Conservation (phyloP, 2,888 invertebrate genomes). For the Stenurella melanura region DNA sequence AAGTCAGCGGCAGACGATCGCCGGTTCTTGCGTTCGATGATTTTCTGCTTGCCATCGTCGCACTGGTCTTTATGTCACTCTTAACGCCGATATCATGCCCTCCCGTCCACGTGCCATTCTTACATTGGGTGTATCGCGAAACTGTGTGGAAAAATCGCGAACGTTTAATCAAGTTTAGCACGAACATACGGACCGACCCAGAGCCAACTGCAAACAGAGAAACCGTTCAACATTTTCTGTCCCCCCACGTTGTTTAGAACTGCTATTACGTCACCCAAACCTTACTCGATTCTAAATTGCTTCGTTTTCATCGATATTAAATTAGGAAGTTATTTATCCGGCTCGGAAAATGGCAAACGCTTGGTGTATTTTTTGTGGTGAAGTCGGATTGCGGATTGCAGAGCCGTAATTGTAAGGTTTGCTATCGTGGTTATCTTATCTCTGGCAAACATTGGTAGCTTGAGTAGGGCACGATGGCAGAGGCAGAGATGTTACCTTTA, state of each 20-base stretch:
- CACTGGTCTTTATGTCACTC: conserved; percentile 25
- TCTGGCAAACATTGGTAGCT: conserved; percentile 27
- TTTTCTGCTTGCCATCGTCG: conserved; percentile 22
- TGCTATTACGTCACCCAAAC: conserved; percentile 45
- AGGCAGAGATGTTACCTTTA: neutral
- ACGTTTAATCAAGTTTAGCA: conserved; percentile 22
- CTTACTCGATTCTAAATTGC: conserved; percentile 40
- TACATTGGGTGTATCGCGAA: conserved; percentile 26
- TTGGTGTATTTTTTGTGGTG: conserved; percentile 32
- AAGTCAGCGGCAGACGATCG: conserved; percentile 1
- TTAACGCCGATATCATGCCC: neutral
- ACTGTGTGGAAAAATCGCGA: conserved; percentile 36
- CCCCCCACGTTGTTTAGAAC: conserved; percentile 47
- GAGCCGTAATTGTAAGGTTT: conserved; percentile 10
- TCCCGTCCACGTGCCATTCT: conserved; percentile 35
- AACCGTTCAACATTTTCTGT: conserved; percentile 44
- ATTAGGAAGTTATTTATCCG: conserved; percentile 13
- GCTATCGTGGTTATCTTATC: conserved; percentile 27
- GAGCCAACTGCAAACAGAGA: conserved; percentile 46
- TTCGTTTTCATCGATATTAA: conserved; percentile 40
- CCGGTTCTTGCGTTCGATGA: conserved; percentile 9
- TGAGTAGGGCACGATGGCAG: conserved; percentile 13
- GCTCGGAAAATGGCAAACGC: conserved; percentile 25
- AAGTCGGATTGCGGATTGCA: conserved; percentile 14
- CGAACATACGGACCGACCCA: conserved; percentile 42